Evolutionary conservation across 2,113 vertebrate genomes (phyloP), one percentile per base, ranked within the genome.

Genomic region (Sylvilagus bachmani): DNA sequence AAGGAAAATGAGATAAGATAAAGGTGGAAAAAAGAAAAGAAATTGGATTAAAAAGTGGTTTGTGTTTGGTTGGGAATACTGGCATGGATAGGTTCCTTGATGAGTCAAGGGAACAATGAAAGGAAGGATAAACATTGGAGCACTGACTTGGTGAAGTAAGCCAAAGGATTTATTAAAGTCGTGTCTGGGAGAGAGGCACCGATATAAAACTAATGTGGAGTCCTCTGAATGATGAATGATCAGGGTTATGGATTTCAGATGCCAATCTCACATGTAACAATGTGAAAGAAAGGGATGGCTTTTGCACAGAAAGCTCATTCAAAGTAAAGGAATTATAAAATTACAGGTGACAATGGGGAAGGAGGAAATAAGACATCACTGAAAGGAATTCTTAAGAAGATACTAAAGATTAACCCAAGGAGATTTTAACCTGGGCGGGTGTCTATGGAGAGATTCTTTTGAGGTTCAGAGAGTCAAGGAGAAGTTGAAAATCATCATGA

Each of bases 51-150:
- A 62, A 67, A 89, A 82, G 27, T 64, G 3, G 7, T n/a, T 93
- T 95, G 44, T 44, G 44, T 85, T 93, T n/a, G 61, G 38, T 44
- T 78, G 74, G 25, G n/a, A 92, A 89, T 70, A 83, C 6, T 70
- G 62, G 25, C 49, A 73, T 55, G 22, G 27, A 66, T 13, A 80
- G n/a, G 55, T 14, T 29, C 10, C 11, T 69, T 36, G 33, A 31
- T 31, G 21, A 74, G 36, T n/a, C n/a, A 67, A 69, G 82, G 78
- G 78, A 89, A 53, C 62, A 81, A 13, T 55, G 84, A 80, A 71
- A 38, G 51, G 31, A 77, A 53, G 36, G 69, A 80, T 78, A 78
- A 70, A 83, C 22, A 58, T 4, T 36, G 44, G 14, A 36, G 36
- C 22, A 24, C 0, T 73, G 70, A 81, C 44, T 0, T 71, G 44